phyloP scores from a whole-genome alignment of 2,113 vertebrate species.

The Ptilorrhoa leucosticta region DNA sequence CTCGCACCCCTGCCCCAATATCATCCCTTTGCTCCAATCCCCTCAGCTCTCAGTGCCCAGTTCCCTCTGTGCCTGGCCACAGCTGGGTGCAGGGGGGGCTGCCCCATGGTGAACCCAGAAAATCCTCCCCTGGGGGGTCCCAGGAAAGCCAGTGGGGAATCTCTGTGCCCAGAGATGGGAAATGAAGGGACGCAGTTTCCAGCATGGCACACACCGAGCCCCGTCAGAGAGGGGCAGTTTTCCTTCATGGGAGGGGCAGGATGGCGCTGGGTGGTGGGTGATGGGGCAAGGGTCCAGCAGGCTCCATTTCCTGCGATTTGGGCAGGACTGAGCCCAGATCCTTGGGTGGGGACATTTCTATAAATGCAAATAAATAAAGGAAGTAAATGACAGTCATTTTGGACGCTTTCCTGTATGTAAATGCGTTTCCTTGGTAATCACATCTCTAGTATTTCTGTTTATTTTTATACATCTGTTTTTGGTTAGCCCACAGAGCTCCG shows the following conservation, averaged over 20 bases:
- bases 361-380: conserved; percentile 25
- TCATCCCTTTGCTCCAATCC: background rate
- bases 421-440: conserved; percentile 67
- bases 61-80: fast-evolving
- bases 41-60: fast-evolving
- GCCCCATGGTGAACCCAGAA: background rate
- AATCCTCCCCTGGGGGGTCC: background rate
- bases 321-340: background rate
- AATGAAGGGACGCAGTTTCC: background rate
- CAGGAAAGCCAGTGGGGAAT: background rate
- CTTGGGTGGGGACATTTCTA: background rate
- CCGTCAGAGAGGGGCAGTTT: background rate
- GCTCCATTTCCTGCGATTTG: fast-evolving
- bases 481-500: background rate
- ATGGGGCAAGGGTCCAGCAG: background rate
- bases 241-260: fast-evolving
- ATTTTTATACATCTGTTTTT: conserved; percentile 56
- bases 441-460: conserved; percentile 60
- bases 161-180: background rate
- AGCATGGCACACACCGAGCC: fast-evolving
- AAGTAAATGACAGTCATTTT: conserved; percentile 44
- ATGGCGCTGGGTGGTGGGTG: background rate
- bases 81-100: background rate
- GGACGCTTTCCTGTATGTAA: conserved; percentile 55
- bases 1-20: background rate